A percentile compares a stretch with the other conserved stretches of the same genome.
phyloP scores from a whole-genome alignment of 2,888 invertebrate species.

The Eupithecia centaureata region DNA sequence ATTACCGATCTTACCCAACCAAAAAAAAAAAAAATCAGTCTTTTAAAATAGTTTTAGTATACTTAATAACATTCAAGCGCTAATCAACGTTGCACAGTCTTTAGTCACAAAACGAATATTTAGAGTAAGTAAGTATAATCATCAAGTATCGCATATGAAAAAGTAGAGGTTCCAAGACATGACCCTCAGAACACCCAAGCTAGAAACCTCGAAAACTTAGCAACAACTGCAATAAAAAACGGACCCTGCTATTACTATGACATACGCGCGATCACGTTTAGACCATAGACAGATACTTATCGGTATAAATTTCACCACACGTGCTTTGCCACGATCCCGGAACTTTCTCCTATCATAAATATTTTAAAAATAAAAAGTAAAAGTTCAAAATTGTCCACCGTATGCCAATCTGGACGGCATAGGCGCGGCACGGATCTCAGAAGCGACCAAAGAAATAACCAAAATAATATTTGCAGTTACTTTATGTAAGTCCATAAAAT shows the following conservation, averaged over 20 bases:
- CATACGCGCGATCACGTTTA: conserved; percentile 49
- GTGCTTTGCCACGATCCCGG: conserved; percentile 50
- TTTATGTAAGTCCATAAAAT: conserved; percentile 24
- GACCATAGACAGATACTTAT: conserved; percentile 48
- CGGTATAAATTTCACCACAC: conserved; percentile 56
- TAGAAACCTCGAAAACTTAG: conserved; percentile 36
- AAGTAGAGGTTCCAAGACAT: conserved; percentile 36
- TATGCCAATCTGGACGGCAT: conserved; percentile 50
- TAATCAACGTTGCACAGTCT: background rate
- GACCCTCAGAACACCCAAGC: conserved; percentile 38
- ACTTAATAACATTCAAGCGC: background rate
- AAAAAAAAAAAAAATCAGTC: background rate
- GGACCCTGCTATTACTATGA: conserved; percentile 43
- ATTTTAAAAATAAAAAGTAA: conserved; percentile 65
- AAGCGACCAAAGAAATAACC: conserved; percentile 26
- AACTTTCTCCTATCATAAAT: conserved; percentile 62
- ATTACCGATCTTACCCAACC: background rate
- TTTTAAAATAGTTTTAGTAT: background rate
- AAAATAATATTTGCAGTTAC: conserved; percentile 30
- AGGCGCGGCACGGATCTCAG: conserved; percentile 40
- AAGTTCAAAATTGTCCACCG: conserved; percentile 68
- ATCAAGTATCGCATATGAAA: conserved; percentile 27
- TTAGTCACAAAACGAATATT: background rate
- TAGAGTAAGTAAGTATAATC: no score
- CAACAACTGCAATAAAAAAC: conserved; percentile 45